Conservation (phyloP, 2,113 vertebrate genomes). For the Excalfactoria chinensis region DNA sequence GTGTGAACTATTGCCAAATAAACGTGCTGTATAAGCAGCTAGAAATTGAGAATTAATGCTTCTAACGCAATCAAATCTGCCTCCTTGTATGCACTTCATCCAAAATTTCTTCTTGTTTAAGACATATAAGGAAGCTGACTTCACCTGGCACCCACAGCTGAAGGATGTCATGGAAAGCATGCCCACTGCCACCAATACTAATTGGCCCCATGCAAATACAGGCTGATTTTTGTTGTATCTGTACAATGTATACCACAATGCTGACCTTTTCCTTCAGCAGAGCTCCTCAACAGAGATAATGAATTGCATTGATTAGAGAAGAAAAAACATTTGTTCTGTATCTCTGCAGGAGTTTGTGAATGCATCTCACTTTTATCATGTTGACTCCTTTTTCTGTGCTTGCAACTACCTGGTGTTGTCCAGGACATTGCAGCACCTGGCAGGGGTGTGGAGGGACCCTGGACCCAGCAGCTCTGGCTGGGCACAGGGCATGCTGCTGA, state of each 20-base stretch:
- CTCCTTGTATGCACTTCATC: not conserved
- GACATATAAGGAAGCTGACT: not conserved
- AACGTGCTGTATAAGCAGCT: not conserved
- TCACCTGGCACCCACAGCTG: not conserved
- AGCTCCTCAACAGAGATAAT: not conserved
- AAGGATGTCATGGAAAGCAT: not conserved
- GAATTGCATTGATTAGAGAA: conserved; percentile 22
- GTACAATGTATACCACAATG: not conserved
- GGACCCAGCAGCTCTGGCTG: not conserved
- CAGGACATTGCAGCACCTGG: not conserved
- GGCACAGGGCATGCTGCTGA: not conserved
- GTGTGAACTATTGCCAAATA: not conserved
- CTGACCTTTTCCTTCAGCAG: not conserved
- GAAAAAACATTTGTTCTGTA: not conserved
- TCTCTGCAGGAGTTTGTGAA: not conserved
- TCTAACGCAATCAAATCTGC: not conserved
- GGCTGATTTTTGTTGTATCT: not conserved
- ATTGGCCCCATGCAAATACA: not conserved
- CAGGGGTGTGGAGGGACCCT: not conserved
- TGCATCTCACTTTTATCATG: not conserved
- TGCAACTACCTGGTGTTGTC: not conserved
- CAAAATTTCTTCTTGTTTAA: not conserved
- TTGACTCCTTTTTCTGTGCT: not conserved
- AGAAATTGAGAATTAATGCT: conserved; percentile 19
- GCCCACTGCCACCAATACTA: not conserved